These are phyloP conservation scores for Drosophila parvula DNA, from an alignment of 1,140 invertebrate genomes.

Conservation along the genomic window DNA sequence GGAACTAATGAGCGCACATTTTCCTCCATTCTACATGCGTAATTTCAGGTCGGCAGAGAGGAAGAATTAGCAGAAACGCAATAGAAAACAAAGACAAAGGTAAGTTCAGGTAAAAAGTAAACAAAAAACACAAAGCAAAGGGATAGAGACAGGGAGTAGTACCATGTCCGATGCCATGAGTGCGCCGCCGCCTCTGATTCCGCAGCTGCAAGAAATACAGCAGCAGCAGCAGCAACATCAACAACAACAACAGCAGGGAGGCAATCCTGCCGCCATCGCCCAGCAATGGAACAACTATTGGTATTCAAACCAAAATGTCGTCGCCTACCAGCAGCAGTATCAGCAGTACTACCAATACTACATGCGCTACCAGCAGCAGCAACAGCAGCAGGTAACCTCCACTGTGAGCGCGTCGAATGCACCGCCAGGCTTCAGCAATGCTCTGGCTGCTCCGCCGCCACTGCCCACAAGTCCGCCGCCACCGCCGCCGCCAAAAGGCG, in stretches of 20 bases:
- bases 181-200: conserved; percentile 74
- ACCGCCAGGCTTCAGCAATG: conserved; percentile 80
- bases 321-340: conserved; percentile 76
- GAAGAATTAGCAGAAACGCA: conserved; percentile 18
- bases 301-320: conserved; percentile 71
- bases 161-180: conserved; percentile 78
- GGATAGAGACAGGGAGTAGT: conserved; percentile 4
- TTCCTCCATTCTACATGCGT: conserved; percentile 3
- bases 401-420: conserved; percentile 72
- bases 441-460: conserved; percentile 66
- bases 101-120: conserved; percentile 64
- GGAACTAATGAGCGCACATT: conserved; percentile 13
- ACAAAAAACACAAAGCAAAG: conserved; percentile 30
- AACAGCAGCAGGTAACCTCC: conserved; percentile 70
- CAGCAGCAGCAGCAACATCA: conserved; percentile 72
- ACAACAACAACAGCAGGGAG: conserved; percentile 65
- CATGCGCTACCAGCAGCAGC: conserved; percentile 78
- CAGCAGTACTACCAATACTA: conserved; percentile 81
- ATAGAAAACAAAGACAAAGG: conserved; percentile 49
- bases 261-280: conserved; percentile 29
- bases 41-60: conserved; percentile 6
- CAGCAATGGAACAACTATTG: conserved; percentile 71
- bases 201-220: conserved; percentile 81
- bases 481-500: conserved; percentile 57
- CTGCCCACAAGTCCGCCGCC: conserved; percentile 74